These are phyloP conservation scores for Copidosoma aretas DNA, from an alignment of 2,888 invertebrate species.

Conservation along the genomic window DNA sequence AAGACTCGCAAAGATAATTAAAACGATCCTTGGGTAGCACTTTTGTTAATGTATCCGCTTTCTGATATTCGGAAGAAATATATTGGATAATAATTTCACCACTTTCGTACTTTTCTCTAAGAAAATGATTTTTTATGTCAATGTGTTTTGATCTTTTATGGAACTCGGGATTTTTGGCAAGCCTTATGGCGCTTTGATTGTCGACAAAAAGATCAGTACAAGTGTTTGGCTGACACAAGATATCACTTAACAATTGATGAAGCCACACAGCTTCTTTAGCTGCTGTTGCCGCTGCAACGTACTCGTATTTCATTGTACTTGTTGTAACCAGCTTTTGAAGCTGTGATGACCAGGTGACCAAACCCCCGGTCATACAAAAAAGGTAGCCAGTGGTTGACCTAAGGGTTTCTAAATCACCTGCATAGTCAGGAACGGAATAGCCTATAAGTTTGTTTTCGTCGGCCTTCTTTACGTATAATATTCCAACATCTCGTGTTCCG, in stretches of 20 bases:
- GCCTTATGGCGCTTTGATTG: constrained; percentile 5
- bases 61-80: no score
- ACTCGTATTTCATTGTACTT: background rate
- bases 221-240: background rate
- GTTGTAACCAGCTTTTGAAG: background rate
- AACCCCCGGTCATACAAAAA: background rate
- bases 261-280: constrained; percentile 9
- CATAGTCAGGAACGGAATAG: background rate
- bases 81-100: no score
- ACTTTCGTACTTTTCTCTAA: no score
- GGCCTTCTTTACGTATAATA: constrained; percentile 13
- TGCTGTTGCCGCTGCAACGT: constrained; percentile 4
- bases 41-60: no score
- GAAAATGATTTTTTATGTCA: no score
- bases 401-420: background rate
- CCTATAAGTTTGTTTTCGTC: background rate
- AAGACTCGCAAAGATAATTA: no score
- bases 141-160: no score
- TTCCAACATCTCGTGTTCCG: constrained; percentile 38
- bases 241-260: background rate
- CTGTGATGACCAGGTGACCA: background rate
- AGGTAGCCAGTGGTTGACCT: constrained; percentile 3
- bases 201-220: background rate
- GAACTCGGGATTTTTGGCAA: no score
- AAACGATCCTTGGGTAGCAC: no score